Evolutionary conservation across 2,888 invertebrate species (phyloP).

Genomic region (Steromphala cineraria): DNA sequence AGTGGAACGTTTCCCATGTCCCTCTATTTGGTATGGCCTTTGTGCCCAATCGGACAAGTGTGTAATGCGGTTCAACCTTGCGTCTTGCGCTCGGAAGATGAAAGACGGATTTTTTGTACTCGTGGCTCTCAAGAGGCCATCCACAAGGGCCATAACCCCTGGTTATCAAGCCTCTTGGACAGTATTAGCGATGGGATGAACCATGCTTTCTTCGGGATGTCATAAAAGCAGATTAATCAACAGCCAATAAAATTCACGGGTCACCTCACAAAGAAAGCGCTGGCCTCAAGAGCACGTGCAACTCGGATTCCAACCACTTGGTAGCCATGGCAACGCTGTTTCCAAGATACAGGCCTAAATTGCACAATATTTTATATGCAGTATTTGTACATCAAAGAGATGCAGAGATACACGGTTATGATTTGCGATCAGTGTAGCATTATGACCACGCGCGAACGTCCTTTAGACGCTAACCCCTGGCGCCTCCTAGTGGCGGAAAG

Average conservation of each 20-base stretch:
- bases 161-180: neutral
- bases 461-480: no score
- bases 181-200: neutral
- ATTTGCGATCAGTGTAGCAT: neutral
- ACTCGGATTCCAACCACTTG: neutral
- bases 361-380: neutral
- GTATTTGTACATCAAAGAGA: neutral
- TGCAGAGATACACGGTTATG: neutral
- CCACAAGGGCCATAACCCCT: slow-evolving; percentile 12
- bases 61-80: no score
- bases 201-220: neutral
- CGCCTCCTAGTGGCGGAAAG: no score
- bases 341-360: neutral
- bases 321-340: neutral
- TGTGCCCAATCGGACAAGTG: no score
- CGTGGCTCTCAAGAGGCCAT: no score
- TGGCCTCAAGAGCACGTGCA: slow-evolving; percentile 4
- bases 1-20: no score
- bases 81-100: no score
- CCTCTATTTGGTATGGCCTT: no score
- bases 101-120: no score
- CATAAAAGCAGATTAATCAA: slow-evolving; percentile 5
- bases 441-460: no score
- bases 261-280: neutral
- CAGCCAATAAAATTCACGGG: neutral